These are phyloP conservation scores for Frankliniella fusca DNA, from an alignment of 2,888 invertebrate genomes.

Conservation along the genomic window DNA sequence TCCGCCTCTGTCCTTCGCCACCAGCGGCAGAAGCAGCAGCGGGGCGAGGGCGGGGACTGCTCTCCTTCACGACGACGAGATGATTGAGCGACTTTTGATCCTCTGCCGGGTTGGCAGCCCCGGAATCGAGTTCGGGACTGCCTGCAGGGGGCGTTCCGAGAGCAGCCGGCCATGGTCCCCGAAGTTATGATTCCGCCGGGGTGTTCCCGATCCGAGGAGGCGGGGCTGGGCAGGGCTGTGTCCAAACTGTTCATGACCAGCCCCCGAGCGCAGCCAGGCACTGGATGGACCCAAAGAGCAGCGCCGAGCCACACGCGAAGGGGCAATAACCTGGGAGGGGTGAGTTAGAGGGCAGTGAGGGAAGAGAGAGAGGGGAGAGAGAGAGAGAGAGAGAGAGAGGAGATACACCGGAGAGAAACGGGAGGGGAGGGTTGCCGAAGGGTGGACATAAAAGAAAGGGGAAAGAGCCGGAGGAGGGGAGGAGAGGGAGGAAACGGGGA, in stretches of 20 bases:
- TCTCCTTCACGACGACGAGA: background rate
- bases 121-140: background rate
- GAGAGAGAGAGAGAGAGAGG: background rate
- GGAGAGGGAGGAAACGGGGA: background rate
- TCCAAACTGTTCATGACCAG: too few relatives aligned
- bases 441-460: background rate
- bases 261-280: too few relatives aligned
- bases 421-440: too few relatives aligned
- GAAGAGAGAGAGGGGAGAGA: background rate
- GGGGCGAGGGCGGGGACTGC: background rate
- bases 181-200: background rate
- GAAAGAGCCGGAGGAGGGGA: background rate
- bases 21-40: background rate
- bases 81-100: conserved; percentile 16
- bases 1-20: background rate
- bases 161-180: background rate
- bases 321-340: too few relatives aligned
- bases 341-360: background rate
- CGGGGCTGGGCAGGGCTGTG: too few relatives aligned
- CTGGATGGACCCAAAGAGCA: too few relatives aligned
- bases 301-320: too few relatives aligned
- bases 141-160: background rate
- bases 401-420: too few relatives aligned
- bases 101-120: background rate
- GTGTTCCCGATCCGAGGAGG: too few relatives aligned